phyloP scores from a whole-genome alignment of 1,140 invertebrate genomes.

The Chionoecetes opilio region DNA sequence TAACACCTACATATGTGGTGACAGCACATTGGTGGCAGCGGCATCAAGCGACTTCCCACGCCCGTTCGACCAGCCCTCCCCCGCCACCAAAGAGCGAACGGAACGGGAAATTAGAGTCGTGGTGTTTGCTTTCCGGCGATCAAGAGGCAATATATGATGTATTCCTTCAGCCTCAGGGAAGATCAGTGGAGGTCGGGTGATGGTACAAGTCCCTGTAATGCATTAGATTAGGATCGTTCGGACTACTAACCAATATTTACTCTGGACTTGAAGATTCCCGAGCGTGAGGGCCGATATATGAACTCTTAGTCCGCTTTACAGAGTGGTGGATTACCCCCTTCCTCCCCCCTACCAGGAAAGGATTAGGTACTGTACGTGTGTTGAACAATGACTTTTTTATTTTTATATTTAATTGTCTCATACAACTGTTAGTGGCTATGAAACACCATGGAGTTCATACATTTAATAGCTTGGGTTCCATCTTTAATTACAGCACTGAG shows the following conservation, averaged over 20 bases:
- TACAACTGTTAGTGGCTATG: too few relatives aligned
- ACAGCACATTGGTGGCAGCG: background rate
- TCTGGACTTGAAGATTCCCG: background rate
- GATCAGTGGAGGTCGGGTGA: background rate
- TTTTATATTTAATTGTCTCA: too few relatives aligned
- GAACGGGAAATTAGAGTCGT: background rate
- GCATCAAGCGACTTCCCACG: background rate
- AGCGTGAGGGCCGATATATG: background rate
- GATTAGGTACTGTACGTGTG: too few relatives aligned
- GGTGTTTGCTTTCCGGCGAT: background rate
- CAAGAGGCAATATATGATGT: background rate
- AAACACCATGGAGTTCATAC: too few relatives aligned
- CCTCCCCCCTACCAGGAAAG: too few relatives aligned
- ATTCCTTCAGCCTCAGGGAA: background rate
- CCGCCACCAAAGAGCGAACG: background rate
- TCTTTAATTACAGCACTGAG: too few relatives aligned
- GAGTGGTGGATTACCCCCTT: too few relatives aligned
- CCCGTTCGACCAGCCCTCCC: background rate
- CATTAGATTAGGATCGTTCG: background rate
- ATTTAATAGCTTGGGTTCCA: too few relatives aligned
- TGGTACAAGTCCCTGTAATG: background rate
- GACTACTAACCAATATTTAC: slow-evolving; percentile 5
- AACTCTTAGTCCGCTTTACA: background rate
- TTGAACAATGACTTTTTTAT: too few relatives aligned
- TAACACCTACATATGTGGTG: too few relatives aligned